Base-by-base conservation (phyloP, 2,888 invertebrate species). In the Boloria selene region DNA sequence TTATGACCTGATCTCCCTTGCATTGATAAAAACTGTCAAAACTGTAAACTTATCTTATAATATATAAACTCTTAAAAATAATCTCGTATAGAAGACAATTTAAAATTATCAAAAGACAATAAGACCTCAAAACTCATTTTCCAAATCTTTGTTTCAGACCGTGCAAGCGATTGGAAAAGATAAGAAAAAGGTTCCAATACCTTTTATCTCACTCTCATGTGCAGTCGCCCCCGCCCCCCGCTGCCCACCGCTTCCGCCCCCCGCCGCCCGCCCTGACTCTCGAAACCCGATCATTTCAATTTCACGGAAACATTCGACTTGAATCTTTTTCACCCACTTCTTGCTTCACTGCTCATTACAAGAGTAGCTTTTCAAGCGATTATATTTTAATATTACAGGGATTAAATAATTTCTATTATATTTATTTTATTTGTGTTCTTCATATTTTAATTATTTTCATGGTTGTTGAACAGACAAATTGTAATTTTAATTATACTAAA, bases 161-260 rank as follows among this genome's bases (percentile, higher is more conserved):
- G 50, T 63, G 50, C 50, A 56, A 44, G 47, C 49, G 63, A 51
- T 63, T 63, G 45, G n/a, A 56, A 47, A 61, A 61, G 53, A 61
- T 54, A 61, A 61, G 44, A 63, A 63, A 38, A 62, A 62, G 62
- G 38, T 49, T 61, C 50, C 44, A 49, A 42, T 49, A 47, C 49
- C 45, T 55, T 56, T 49, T 63, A 56, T 63, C 63, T 51, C 14
- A 59, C 50, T 16, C 63, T 51, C 63, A 42, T 26, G 63, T 44
- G 50, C 50, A 63, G 22, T 50, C 50, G 50, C 45, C 16, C n/a
- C 18, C 31, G 31, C 4, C 13, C 50, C 1, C 50, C 17, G 17
- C 49, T 2, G 22, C 22, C 22, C 2, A 1, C 31, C 31, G 31
- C 16, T 17, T 4, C 49, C 50, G 50, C 17, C 50, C 50, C 2